Conservation (phyloP, 2,888 invertebrate species). For the Apodemia duryi region DNA sequence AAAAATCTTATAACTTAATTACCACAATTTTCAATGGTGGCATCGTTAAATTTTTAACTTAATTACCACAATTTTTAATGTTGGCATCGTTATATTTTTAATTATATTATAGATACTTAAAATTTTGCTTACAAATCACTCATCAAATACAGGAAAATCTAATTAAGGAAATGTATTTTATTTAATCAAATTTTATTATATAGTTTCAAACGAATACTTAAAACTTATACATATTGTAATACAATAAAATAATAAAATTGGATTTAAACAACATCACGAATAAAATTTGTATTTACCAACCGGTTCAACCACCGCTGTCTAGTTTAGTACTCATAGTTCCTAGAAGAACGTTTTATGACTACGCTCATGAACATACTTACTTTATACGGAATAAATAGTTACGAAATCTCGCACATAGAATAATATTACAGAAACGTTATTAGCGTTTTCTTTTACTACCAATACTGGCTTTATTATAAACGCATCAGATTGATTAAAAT, state of each 20-base stretch:
- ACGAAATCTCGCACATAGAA: conserved; percentile 18
- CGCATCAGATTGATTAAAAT: not conserved
- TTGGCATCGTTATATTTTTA: too few species aligned
- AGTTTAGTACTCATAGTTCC: conserved; percentile 38
- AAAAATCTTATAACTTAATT: too few species aligned
- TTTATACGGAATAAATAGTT: conserved; percentile 26
- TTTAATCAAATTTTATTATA: too few species aligned
- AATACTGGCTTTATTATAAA: not conserved
- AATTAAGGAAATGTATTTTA: too few species aligned
- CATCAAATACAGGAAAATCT: too few species aligned
- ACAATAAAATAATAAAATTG: not conserved
- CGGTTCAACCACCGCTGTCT: conserved; percentile 33
- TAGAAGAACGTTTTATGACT: conserved; percentile 40
- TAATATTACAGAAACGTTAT: conserved; percentile 17
- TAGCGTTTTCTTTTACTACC: not conserved
- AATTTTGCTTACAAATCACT: too few species aligned
- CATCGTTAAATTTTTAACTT: too few species aligned
- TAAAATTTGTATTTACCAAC: conserved; percentile 33
- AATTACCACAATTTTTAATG: too few species aligned
- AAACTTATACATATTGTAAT: too few species aligned
- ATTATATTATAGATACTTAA: too few species aligned
- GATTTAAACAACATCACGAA: not conserved
- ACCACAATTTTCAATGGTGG: too few species aligned
- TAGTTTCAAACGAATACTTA: too few species aligned
- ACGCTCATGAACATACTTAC: conserved; percentile 35